These are phyloP conservation scores for Tetrao urogallus DNA, from an alignment of 2,113 vertebrate genomes.

Conservation along the genomic window DNA sequence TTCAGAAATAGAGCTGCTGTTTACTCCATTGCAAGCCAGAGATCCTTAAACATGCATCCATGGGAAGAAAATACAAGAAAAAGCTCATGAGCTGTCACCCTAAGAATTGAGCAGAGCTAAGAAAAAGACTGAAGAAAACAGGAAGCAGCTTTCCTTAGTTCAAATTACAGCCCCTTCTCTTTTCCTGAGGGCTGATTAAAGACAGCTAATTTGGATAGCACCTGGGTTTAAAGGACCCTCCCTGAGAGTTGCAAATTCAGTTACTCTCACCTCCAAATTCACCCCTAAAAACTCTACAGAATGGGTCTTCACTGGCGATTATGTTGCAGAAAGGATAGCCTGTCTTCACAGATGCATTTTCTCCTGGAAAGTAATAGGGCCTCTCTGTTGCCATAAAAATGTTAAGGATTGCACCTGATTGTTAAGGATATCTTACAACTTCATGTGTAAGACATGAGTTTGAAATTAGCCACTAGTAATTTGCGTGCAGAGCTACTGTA, in stretches of 20 bases:
- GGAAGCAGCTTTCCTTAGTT: neutral
- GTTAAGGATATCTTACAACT: neutral
- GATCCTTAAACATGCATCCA: neutral
- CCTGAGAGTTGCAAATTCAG: neutral
- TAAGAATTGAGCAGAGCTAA: neutral
- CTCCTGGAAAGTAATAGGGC: neutral
- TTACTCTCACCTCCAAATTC: neutral
- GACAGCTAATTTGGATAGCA: neutral
- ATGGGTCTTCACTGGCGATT: fast-evolving
- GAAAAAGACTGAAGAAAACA: neutral
- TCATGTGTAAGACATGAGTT: neutral
- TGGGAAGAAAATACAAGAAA: neutral
- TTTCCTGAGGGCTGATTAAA: neutral
- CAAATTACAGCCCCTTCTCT: neutral
- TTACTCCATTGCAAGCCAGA: neutral
- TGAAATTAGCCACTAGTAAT: neutral
- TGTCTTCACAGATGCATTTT: fast-evolving
- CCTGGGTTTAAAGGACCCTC: neutral
- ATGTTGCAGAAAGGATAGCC: neutral
- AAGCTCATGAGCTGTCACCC: neutral
- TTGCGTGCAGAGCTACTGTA: neutral
- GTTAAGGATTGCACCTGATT: neutral
- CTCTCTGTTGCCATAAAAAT: neutral
- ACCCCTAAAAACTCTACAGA: neutral
- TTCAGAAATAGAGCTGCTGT: neutral